Percentiles rank a stretch among this genome's conserved stretches.
These are phyloP conservation scores for Choreutis nemorana DNA, from an alignment of 2,888 invertebrate species.

Conservation along the genomic window DNA sequence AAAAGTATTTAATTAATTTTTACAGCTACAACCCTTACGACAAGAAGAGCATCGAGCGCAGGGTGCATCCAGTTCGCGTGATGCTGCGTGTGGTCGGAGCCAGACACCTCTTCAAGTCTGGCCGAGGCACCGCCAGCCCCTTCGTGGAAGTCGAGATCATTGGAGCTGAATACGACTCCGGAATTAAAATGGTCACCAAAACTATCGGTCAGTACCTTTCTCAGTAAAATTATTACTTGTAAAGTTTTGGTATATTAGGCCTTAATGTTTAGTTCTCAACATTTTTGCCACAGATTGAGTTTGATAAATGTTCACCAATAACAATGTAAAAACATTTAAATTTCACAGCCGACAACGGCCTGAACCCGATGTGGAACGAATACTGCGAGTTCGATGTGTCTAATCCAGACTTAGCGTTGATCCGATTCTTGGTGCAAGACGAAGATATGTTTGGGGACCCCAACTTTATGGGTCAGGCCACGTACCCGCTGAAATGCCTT, in stretches of 20 bases:
- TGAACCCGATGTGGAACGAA: slow-evolving; percentile 94
- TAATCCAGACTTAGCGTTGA: slow-evolving; percentile 84
- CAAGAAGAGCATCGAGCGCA: slow-evolving; percentile 58
- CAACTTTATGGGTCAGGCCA: slow-evolving; percentile 96
- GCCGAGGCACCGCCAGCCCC: slow-evolving; percentile 86
- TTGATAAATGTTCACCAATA: no score
- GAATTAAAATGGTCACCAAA: slow-evolving; percentile 85
- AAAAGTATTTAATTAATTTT: no score
- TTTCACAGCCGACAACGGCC: slow-evolving; percentile 85
- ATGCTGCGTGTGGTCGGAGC: slow-evolving; percentile 86
- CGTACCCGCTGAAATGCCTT: slow-evolving; percentile 85
- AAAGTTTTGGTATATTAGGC: no score
- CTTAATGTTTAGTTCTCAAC: no score
- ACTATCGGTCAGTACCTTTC: slow-evolving; percentile 75
- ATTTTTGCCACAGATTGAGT: no score
- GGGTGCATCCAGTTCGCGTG: slow-evolving; percentile 58
- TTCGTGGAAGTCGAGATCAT: slow-evolving; percentile 91
- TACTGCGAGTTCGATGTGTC: slow-evolving; percentile 81
- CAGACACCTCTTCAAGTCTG: slow-evolving; percentile 84
- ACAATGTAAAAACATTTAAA: no score
- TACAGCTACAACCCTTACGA: slow-evolving; percentile 83
- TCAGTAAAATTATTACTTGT: no score
- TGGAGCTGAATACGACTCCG: slow-evolving; percentile 87
- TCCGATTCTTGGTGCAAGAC: slow-evolving; percentile 90
- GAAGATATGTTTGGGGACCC: slow-evolving; percentile 98